Conservation (phyloP, 2,888 invertebrate genomes). For the Lissonota sp. region DNA sequence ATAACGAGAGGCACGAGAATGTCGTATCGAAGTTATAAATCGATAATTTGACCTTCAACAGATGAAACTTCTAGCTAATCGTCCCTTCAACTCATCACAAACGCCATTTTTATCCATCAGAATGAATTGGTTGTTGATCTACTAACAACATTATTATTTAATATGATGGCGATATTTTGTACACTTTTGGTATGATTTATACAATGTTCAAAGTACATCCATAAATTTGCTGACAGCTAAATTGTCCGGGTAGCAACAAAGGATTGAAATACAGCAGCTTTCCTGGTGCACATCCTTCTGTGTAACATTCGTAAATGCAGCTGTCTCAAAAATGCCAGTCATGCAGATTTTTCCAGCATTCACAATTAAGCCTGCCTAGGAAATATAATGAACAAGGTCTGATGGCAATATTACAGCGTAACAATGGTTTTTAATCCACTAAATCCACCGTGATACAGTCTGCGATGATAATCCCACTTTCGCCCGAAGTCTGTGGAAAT, state of each 20-base stretch:
- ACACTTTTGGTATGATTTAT: too few relatives aligned
- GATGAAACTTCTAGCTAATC: conserved; percentile 44
- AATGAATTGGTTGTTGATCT: background rate
- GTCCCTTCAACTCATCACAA: conserved; percentile 16
- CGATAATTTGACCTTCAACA: conserved; percentile 44
- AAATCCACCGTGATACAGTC: conserved; percentile 4
- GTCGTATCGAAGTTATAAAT: conserved; percentile 24
- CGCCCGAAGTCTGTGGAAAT: conserved; percentile 11
- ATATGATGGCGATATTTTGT: too few relatives aligned
- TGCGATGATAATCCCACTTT: background rate
- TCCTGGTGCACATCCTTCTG: too few relatives aligned
- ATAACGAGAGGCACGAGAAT: background rate
- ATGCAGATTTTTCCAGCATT: background rate
- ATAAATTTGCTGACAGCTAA: too few relatives aligned
- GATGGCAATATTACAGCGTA: background rate
- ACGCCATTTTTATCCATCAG: conserved; percentile 26
- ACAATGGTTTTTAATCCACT: conserved; percentile 6
- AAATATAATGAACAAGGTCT: background rate
- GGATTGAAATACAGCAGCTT: too few relatives aligned
- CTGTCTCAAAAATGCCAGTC: background rate
- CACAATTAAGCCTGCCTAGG: background rate
- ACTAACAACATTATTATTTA: too few relatives aligned
- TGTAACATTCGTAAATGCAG: too few relatives aligned
- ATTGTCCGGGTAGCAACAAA: too few relatives aligned
- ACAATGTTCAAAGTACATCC: too few relatives aligned